Percentiles rank a stretch among this genome's conserved stretches.
Conservation (phyloP, 2,888 invertebrate genomes). For the Rhagophthalmus giganteus region DNA sequence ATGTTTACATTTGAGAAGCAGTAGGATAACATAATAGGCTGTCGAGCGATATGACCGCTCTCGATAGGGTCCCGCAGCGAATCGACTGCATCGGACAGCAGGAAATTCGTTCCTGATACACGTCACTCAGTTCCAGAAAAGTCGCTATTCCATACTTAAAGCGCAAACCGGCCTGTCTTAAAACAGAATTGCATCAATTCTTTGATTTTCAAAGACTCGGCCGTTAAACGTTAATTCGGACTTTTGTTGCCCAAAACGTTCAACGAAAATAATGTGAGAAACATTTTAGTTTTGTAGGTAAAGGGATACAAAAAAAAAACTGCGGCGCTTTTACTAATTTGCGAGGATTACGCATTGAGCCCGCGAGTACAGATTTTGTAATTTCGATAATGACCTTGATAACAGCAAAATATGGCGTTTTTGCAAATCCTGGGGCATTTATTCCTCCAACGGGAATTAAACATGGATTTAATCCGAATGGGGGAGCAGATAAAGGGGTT, state of each 20-base stretch:
- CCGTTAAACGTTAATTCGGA: too few species aligned
- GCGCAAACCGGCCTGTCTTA: too few species aligned
- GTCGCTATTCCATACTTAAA: neutral
- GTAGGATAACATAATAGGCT: conserved; percentile 47
- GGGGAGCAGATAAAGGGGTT: conserved; percentile 36
- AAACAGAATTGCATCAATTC: too few species aligned
- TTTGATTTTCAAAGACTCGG: too few species aligned
- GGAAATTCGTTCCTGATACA: conserved; percentile 50
- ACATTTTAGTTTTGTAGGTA: too few species aligned
- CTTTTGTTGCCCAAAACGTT: too few species aligned
- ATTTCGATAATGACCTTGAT: conserved; percentile 56
- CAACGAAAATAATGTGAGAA: too few species aligned
- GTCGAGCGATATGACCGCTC: conserved; percentile 48
- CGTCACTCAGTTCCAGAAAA: conserved; percentile 35
- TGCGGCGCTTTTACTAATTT: conserved; percentile 22
- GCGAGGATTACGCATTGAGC: conserved; percentile 26
- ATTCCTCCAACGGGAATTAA: conserved; percentile 50
- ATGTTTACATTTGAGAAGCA: conserved; percentile 50
- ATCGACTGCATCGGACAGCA: conserved; percentile 50
- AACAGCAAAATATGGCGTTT: conserved; percentile 55
- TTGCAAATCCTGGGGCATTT: conserved; percentile 53
- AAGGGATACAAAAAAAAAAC: too few species aligned
- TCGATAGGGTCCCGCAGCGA: conserved; percentile 42
- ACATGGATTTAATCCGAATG: conserved; percentile 35
- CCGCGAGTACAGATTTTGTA: conserved; percentile 37